phyloP scores from a whole-genome alignment of 2,888 invertebrate genomes.

The Formica aserva region DNA sequence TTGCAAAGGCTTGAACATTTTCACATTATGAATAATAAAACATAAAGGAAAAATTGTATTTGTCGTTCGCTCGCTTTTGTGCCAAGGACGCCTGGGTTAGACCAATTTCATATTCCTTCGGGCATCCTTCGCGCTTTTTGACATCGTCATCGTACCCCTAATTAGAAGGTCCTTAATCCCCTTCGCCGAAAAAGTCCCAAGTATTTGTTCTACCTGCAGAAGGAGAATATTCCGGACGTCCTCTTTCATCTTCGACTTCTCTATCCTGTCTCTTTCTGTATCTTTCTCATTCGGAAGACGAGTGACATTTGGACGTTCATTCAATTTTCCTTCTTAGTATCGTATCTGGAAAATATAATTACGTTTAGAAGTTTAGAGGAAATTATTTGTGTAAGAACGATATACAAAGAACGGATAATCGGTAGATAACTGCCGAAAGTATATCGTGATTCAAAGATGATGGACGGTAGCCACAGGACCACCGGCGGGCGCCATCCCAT shows the following conservation, averaged over 20 bases:
- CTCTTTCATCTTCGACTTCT: slow-evolving; percentile 6
- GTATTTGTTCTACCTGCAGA: slow-evolving; percentile 80
- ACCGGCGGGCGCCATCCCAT: neutral
- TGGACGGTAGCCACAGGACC: neutral
- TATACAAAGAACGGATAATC: neutral
- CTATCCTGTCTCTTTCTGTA: slow-evolving; percentile 29
- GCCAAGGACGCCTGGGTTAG: slow-evolving; percentile 59
- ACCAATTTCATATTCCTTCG: slow-evolving; percentile 73
- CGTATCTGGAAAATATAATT: neutral
- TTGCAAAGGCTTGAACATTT: neutral
- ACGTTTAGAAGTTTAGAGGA: neutral
- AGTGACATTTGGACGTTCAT: neutral
- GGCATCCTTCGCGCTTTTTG: slow-evolving; percentile 74
- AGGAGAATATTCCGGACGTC: slow-evolving; percentile 26
- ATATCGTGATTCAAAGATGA: neutral
- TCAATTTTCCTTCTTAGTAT: neutral
- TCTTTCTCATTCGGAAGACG: slow-evolving; percentile 57
- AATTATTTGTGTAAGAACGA: neutral
- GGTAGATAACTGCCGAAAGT: neutral
- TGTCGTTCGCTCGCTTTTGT: slow-evolving; percentile 6
- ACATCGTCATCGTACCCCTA: slow-evolving; percentile 79
- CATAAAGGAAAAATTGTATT: neutral
- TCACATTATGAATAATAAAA: neutral
- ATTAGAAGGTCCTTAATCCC: slow-evolving; percentile 77
- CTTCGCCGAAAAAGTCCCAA: slow-evolving; percentile 74